Evolutionary conservation across 2,888 invertebrate genomes (phyloP).

Genomic region (Bedellia somnulentella): DNA sequence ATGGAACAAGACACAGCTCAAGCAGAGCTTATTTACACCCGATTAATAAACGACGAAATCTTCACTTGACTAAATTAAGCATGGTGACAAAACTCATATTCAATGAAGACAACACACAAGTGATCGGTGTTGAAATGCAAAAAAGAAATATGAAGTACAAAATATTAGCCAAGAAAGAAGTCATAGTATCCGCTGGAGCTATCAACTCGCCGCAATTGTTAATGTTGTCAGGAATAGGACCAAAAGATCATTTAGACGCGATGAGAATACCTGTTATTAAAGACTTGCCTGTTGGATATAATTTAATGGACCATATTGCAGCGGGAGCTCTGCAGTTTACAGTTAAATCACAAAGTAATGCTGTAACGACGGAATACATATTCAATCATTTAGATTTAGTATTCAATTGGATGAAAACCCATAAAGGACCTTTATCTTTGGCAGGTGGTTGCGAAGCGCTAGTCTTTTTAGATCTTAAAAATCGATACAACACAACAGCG

Average conservation of each 20-base stretch:
- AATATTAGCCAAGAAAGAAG: constrained; percentile 67
- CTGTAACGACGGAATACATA: constrained; percentile 30
- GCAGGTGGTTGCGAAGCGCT: constrained; percentile 71
- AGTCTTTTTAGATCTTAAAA: constrained; percentile 64
- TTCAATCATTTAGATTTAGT: constrained; percentile 37
- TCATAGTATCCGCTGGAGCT: constrained; percentile 75
- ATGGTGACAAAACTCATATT: constrained; percentile 63
- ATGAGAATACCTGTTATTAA: constrained; percentile 55
- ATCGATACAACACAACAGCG: constrained; percentile 52
- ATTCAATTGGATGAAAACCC: constrained; percentile 55
- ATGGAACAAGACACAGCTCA: constrained; percentile 69
- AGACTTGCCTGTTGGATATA: constrained; percentile 67
- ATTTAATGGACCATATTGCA: constrained; percentile 71
- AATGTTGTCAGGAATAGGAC: constrained; percentile 79
- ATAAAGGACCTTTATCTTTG: constrained; percentile 61
- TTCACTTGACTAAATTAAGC: constrained; percentile 62
- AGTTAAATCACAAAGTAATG: constrained; percentile 34
- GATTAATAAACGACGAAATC: constrained; percentile 59
- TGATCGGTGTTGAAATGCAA: constrained; percentile 63
- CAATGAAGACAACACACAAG: constrained; percentile 53
- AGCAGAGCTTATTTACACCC: constrained; percentile 69
- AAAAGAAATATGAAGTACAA: constrained; percentile 49
- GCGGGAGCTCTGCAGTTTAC: constrained; percentile 66
- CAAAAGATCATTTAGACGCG: constrained; percentile 58
- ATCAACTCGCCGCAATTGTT: constrained; percentile 78